Conservation (phyloP, 2,797 vertebrate species). For the Arctocebus calabarensis region DNA sequence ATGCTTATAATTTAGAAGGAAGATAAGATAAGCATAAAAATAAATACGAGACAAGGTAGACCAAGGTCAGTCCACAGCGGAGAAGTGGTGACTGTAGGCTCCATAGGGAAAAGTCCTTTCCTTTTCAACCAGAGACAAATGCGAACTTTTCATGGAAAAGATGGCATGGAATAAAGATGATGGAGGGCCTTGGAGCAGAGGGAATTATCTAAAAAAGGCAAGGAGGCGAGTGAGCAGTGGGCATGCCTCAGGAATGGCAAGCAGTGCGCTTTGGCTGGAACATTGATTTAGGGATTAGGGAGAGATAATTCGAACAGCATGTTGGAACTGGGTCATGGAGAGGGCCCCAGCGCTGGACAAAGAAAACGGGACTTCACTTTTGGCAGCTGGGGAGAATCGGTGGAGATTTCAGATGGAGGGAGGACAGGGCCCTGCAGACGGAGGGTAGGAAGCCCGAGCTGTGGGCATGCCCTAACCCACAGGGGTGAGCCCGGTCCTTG, state of each 20-base stretch:
- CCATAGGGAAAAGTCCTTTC: background rate
- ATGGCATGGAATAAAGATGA: background rate
- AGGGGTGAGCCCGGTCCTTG: background rate
- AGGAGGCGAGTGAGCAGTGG: background rate
- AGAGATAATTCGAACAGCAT: slow-evolving; percentile 15
- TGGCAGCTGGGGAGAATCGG: background rate
- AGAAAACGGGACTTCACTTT: background rate
- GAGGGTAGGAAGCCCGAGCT: background rate
- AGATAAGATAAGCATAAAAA: background rate
- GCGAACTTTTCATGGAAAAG: background rate
- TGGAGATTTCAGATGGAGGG: background rate
- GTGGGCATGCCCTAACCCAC: background rate
- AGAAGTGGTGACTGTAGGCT: background rate
- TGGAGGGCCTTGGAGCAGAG: background rate
- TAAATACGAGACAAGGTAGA: background rate
- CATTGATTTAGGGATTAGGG: slow-evolving; percentile 53
- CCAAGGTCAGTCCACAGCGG: background rate
- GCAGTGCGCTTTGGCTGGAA: slow-evolving; percentile 18
- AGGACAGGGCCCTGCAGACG: background rate
- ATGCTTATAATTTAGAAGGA: background rate
- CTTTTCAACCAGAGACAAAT: background rate
- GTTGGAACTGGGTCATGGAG: slow-evolving; percentile 60
- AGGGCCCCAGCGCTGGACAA: background rate
- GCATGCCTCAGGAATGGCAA: slow-evolving; percentile 48
- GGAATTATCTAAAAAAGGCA: slow-evolving; percentile 47